Base-by-base conservation (phyloP, 2,888 invertebrate species). In the Mimachlamys varia region DNA sequence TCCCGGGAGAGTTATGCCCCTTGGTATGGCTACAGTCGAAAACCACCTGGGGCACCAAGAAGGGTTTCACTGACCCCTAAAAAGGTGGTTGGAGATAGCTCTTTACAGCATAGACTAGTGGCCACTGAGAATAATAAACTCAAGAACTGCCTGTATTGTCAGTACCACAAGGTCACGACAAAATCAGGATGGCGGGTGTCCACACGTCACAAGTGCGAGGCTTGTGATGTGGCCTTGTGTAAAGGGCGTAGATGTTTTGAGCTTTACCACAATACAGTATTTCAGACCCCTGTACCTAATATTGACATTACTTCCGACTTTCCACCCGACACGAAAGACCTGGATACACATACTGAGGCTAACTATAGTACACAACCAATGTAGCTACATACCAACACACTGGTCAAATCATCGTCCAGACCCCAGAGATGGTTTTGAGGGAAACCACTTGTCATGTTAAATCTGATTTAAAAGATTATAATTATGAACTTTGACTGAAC, bases 141-240 rank as follows among this genome's bases (percentile, higher is more conserved):
- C 33, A 90, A 90, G 89, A 90, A 89, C 55, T 92, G 92, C 89
- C 53, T 88, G 53, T 89, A 90, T 44, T 92, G 92, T 90, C 49
- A 89, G 58, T 90, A 90, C 62, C 90, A 89, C 37, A 89, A 90
- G 58, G 89, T 90, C 58, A 88, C 89, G 55, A 92, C 92, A 12
- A 89, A 87, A 17, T 90, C 90, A 27, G 90, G 90, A 27, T 91
- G 90, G 89, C 89, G 89, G 76, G 89, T 91, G 4, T 88, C 89
- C 53, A 91, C 90, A 44, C 90, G 90, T 7, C 89, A 89, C 38
- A 91, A 91, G 38, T 91, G 91, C 88, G 62, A 87, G n/a, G 89
- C 76, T 5, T 91, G 91, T 89, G 90, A 91, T 33, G 88, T 91
- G 87, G 90, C 91, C n/a, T 88, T 91, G 76, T 91, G 91, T 88